Percentiles rank a stretch among this genome's conserved stretches.
These are phyloP conservation scores for Siphlonurus alternatus DNA, from an alignment of 2,888 invertebrate species.

Conservation along the genomic window DNA sequence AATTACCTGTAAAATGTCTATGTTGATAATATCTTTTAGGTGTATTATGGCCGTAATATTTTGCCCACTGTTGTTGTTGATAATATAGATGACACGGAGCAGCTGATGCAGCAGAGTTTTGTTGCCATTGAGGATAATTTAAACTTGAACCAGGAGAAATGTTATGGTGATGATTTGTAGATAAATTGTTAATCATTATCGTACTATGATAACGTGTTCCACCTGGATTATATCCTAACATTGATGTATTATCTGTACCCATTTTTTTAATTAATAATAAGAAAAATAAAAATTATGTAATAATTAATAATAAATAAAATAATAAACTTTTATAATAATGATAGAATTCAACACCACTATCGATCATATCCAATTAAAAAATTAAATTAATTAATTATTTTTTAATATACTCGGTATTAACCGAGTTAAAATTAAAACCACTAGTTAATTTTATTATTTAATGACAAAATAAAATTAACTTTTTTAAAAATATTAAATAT, in stretches of 20 bases:
- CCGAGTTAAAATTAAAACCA: neutral
- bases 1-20: neutral
- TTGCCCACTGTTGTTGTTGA: neutral
- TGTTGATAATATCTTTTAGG: neutral
- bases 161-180: neutral
- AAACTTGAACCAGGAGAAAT: neutral
- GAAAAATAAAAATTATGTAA: neutral
- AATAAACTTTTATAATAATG: neutral
- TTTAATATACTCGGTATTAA: neutral
- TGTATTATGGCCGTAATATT: neutral
- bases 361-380: neutral
- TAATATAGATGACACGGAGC: neutral
- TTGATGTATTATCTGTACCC: neutral
- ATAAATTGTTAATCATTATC: neutral
- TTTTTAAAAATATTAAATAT: too few relatives aligned
- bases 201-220: neutral
- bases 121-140: neutral
- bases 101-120: neutral
- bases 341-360: neutral
- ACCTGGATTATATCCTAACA: too few relatives aligned
- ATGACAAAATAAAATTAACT: too few relatives aligned
- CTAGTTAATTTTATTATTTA: too few relatives aligned
- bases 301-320: neutral
- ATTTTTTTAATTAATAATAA: neutral
- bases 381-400: neutral